Evolutionary conservation across 2,113 vertebrate genomes (phyloP).

Genomic region (Machaerirhynchus nigripectus): DNA sequence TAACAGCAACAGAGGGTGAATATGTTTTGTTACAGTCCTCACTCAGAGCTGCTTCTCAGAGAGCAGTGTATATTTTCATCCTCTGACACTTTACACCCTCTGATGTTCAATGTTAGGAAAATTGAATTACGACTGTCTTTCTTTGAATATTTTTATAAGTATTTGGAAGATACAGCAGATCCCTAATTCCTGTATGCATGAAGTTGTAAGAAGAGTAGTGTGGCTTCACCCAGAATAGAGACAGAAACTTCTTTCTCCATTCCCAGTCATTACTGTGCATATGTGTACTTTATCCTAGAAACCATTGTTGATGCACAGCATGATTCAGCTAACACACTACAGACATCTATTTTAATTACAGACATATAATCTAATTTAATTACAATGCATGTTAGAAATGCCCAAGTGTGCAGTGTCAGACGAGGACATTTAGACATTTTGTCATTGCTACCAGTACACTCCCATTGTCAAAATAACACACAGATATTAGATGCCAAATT

Average conservation of each 20-base stretch:
- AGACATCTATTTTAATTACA: not conserved
- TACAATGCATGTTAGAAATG: not conserved
- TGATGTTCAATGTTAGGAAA: not conserved
- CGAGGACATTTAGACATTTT: not conserved
- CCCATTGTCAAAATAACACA: not conserved
- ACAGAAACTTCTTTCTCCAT: not conserved
- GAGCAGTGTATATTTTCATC: not conserved
- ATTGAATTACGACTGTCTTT: not conserved
- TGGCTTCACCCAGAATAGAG: not conserved
- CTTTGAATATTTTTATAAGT: not conserved
- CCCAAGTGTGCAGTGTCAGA: not conserved
- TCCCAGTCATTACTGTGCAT: not conserved
- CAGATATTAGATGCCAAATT: not conserved
- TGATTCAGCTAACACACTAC: not conserved
- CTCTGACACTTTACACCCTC: not conserved
- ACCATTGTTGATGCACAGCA: not conserved
- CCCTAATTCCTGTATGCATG: not conserved
- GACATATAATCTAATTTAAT: not conserved
- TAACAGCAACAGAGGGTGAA: not conserved
- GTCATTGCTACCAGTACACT: not conserved
- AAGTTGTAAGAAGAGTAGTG: not conserved
- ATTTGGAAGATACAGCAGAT: not conserved
- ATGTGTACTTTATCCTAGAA: not conserved
- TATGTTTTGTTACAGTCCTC: not conserved
- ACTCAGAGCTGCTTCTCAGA: not conserved